phyloP scores from a whole-genome alignment of 2,888 invertebrate genomes.

The Ecliptopera silaceata region DNA sequence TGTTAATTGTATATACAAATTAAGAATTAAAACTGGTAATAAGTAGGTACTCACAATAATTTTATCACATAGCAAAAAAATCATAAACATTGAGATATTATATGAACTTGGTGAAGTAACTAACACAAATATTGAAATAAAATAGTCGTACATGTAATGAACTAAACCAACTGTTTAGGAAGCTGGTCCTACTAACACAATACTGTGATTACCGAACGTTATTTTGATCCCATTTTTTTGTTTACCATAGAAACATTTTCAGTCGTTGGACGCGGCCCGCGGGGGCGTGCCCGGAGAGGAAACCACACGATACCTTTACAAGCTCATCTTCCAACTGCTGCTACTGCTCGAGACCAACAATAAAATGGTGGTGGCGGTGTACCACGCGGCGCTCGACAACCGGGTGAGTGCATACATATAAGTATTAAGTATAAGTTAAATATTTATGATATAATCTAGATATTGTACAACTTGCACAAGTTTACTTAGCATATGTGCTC shows the following conservation, averaged over 20 bases:
- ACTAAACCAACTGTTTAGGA: not conserved
- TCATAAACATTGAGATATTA: too few species aligned
- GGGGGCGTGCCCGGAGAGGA: conserved; percentile 91
- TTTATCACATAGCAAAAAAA: too few species aligned
- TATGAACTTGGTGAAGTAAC: too few species aligned
- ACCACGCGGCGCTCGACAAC: conserved; percentile 74
- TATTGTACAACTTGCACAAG: too few species aligned
- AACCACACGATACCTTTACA: conserved; percentile 93
- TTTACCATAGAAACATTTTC: conserved; percentile 29
- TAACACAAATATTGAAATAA: too few species aligned
- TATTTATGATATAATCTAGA: too few species aligned
- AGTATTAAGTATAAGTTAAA: too few species aligned
- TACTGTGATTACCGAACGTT: not conserved
- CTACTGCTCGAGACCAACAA: conserved; percentile 94
- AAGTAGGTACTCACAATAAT: too few species aligned
- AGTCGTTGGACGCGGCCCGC: conserved; percentile 92
- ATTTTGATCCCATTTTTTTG: conserved; percentile 15
- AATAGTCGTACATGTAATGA: too few species aligned
- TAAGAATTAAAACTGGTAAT: too few species aligned
- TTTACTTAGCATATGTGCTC: too few species aligned
- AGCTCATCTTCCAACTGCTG: conserved; percentile 93
- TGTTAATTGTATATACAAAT: too few species aligned
- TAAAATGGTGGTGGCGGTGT: conserved; percentile 88
- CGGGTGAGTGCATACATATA: conserved; percentile 49
- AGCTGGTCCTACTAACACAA: conserved; percentile 8